Conservation (phyloP, 2,888 invertebrate species). For the Clistopyga incitator region DNA sequence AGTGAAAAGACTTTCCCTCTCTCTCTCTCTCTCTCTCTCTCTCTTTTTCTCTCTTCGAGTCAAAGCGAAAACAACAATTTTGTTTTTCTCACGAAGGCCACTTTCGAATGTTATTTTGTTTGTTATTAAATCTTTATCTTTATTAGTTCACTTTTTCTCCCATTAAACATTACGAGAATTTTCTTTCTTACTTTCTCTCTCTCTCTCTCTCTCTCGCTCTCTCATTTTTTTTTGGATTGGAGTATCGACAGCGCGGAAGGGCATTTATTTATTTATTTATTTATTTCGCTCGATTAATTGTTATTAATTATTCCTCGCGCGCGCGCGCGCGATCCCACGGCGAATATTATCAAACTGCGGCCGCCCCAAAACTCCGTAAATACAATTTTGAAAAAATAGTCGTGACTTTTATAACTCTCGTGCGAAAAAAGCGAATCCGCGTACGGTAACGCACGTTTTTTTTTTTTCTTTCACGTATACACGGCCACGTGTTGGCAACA, state of each 20-base stretch:
- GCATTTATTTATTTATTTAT: conserved; percentile 19
- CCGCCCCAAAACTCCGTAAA: conserved; percentile 44
- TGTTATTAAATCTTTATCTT: conserved; percentile 61
- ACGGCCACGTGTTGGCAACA: conserved; percentile 50
- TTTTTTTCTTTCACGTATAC: conserved; percentile 57
- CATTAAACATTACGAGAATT: conserved; percentile 59
- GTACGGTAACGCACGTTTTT: conserved; percentile 67
- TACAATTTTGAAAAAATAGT: conserved; percentile 65
- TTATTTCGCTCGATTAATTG: conserved; percentile 40
- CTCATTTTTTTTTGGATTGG: conserved; percentile 52
- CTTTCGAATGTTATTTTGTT: conserved; percentile 80
- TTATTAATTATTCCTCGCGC: conserved; percentile 47
- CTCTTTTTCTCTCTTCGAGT: conserved; percentile 61
- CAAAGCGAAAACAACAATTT: conserved; percentile 80
- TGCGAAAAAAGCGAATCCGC: conserved; percentile 79
- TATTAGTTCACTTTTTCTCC: conserved; percentile 55
- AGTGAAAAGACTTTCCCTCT: conserved; percentile 57
- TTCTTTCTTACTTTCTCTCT: conserved; percentile 9
- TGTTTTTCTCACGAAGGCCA: conserved; percentile 82
- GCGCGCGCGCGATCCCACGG: conserved; percentile 69
- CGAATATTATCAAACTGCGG: conserved; percentile 58
- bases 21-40: conserved; percentile 54
- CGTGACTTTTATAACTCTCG: conserved; percentile 75
- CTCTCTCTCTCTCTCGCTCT: conserved; percentile 31
- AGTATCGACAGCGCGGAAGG: conserved; percentile 53